Percentiles rank a stretch among this genome's conserved stretches.
Evolutionary conservation across 2,113 vertebrate species (phyloP).

Genomic region (Asarcornis scutulata): DNA sequence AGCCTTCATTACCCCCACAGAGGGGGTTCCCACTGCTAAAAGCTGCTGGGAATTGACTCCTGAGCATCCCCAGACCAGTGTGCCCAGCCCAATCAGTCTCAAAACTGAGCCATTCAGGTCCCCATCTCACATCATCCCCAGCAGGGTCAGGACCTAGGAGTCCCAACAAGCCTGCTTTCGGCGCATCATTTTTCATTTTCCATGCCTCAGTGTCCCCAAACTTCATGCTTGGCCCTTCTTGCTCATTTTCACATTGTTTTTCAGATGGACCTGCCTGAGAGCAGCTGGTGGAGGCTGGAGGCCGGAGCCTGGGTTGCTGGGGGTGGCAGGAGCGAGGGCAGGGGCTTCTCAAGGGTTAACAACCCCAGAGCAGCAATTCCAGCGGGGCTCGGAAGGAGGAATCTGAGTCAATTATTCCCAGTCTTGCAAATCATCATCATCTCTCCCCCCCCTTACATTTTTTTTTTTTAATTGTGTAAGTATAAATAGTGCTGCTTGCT

Average conservation of each 20-base stretch:
- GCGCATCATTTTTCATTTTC: neutral
- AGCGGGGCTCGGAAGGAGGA: neutral
- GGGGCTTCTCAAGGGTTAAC: slow-evolving; percentile 39
- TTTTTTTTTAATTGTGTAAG: slow-evolving; percentile 58
- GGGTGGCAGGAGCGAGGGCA: neutral
- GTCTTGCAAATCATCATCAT: slow-evolving; percentile 62
- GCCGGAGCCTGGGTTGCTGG: neutral
- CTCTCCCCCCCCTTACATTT: neutral
- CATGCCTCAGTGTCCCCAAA: neutral
- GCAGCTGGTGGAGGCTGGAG: neutral
- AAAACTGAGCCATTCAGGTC: neutral
- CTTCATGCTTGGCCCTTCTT: neutral
- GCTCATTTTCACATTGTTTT: neutral
- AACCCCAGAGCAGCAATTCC: neutral
- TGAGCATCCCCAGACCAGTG: neutral
- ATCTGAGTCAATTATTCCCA: slow-evolving; percentile 59
- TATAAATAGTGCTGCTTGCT: slow-evolving; percentile 71
- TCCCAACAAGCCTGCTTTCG: neutral
- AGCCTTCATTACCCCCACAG: neutral
- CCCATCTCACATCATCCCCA: neutral
- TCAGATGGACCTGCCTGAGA: neutral
- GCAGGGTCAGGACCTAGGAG: neutral
- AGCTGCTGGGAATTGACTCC: neutral
- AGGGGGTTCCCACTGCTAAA: neutral
- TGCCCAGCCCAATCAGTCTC: neutral